These are phyloP conservation scores for Rotaria sp. DNA, from an alignment of 2,888 invertebrate genomes.

Conservation along the genomic window DNA sequence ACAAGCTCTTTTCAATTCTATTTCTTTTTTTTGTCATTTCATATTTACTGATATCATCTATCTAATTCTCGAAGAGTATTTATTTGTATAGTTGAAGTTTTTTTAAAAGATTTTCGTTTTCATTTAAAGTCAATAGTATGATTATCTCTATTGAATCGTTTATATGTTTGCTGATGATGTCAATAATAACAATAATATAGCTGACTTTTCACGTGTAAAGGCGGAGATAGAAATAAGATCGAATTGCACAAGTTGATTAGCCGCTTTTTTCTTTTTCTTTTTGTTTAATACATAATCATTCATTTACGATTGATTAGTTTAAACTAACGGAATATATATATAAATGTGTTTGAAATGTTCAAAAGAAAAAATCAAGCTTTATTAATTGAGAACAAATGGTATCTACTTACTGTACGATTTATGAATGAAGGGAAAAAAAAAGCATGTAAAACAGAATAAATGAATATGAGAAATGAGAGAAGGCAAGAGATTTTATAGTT, in stretches of 20 bases:
- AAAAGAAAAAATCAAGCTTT: background rate
- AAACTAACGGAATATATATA: background rate
- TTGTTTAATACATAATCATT: no score
- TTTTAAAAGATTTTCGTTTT: background rate
- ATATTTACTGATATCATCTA: background rate
- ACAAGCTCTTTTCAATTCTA: background rate
- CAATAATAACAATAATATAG: background rate
- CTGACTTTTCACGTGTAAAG: background rate
- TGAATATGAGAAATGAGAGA: no score
- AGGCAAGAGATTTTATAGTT: no score
- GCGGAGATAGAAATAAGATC: no score
- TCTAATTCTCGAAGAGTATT: background rate
- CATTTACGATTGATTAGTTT: background rate
- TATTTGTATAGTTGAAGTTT: background rate
- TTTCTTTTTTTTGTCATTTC: background rate
- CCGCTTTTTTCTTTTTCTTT: background rate
- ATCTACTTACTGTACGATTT: background rate
- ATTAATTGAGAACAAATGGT: background rate
- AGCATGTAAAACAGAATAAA: no score
- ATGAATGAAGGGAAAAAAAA: no score
- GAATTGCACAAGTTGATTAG: background rate
- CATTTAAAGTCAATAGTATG: background rate
- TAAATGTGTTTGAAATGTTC: background rate
- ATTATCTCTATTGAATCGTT: background rate
- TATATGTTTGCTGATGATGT: background rate